Conservation (phyloP, 1,140 invertebrate genomes). For the Belonocnema kinseyi region DNA sequence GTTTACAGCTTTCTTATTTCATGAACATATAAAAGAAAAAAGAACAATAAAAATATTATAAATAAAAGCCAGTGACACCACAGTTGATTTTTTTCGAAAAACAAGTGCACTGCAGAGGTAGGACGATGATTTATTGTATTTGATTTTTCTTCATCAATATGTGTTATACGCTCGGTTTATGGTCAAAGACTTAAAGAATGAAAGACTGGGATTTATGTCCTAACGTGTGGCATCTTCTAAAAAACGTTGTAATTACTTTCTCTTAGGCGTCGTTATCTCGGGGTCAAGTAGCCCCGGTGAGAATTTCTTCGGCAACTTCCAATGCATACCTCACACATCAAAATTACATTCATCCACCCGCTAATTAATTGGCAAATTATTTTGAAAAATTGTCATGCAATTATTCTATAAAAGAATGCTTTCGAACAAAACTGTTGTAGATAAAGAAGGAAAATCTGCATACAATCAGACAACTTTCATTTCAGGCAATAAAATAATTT, state of each 20-base stretch:
- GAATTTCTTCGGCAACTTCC: conserved; percentile 14
- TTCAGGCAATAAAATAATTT: too few relatives aligned
- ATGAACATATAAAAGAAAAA: background rate
- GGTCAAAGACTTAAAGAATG: background rate
- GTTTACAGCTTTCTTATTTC: background rate
- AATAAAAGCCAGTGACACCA: background rate
- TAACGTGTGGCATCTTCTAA: conserved; percentile 16
- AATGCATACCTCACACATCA: conserved; percentile 1
- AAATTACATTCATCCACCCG: background rate
- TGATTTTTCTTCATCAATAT: conserved; percentile 13
- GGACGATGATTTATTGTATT: background rate
- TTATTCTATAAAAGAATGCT: too few relatives aligned
- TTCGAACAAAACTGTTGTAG: too few relatives aligned
- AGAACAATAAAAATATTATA: background rate
- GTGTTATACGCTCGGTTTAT: conserved; percentile 6
- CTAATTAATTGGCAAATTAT: conserved; percentile 7
- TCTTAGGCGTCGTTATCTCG: conserved; percentile 8
- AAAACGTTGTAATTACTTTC: conserved; percentile 30
- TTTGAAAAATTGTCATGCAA: background rate
- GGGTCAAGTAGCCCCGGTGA: conserved; percentile 1
- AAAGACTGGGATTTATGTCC: conserved; percentile 14
- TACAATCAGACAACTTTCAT: too few relatives aligned
- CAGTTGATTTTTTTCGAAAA: background rate
- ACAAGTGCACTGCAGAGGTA: background rate
- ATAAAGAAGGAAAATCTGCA: too few relatives aligned